Conservation (phyloP, 2,797 vertebrate genomes). For the Danio albolineatus region DNA sequence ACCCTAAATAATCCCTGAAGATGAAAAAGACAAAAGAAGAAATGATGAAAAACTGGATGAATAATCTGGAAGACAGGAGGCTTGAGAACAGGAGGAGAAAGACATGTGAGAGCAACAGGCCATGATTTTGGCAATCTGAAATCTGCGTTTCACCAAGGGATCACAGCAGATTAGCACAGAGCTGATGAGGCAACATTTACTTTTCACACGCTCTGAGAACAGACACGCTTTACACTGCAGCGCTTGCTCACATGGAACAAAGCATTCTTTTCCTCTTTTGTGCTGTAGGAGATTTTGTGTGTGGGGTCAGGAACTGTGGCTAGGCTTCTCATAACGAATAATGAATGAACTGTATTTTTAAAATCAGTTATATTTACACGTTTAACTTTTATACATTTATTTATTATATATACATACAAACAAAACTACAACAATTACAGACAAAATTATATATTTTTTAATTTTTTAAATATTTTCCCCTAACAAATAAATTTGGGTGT, state of each 20-base stretch:
- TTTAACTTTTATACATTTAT: too few species aligned
- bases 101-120: conserved; percentile 10
- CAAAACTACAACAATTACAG: too few species aligned
- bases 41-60: background rate
- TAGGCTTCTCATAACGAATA: too few species aligned
- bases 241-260: conserved; percentile 62
- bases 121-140: conserved; percentile 30
- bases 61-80: background rate
- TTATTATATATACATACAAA: too few species aligned
- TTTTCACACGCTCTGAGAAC: conserved; percentile 56
- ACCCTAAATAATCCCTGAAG: background rate
- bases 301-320: background rate
- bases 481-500: too few species aligned
- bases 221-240: conserved; percentile 30
- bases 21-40: background rate
- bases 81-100: background rate
- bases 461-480: too few species aligned
- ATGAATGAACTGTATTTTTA: too few species aligned
- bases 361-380: too few species aligned
- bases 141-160: conserved; percentile 48
- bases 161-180: conserved; percentile 58
- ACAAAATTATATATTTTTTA: too few species aligned
- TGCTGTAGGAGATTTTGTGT: conserved; percentile 14
- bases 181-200: conserved; percentile 61
- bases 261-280: conserved; percentile 57